A percentile compares a stretch with the other conserved stretches of the same genome.
Conservation (phyloP, 1,140 invertebrate species). For the Drosophila fuyamai region DNA sequence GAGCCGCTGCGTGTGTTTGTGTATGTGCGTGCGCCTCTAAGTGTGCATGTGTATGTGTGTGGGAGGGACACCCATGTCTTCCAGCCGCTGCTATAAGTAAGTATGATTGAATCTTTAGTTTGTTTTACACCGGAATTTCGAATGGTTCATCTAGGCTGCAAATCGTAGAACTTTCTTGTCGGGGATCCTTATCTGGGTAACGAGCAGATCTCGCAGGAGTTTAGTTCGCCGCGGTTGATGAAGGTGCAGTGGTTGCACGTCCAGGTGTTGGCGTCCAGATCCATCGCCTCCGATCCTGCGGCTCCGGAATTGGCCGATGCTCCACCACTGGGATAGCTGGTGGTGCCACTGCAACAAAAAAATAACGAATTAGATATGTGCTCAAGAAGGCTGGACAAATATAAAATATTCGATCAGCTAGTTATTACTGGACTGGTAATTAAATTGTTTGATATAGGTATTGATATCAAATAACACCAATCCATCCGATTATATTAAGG, state of each 20-base stretch:
- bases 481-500: no score
- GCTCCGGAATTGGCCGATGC: constrained; percentile 47
- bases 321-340: constrained; percentile 67
- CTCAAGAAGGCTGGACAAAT: no score
- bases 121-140: constrained; percentile 69
- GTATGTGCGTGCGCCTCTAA: constrained; percentile 19
- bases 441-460: no score
- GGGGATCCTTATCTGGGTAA: constrained; percentile 88
- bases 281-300: constrained; percentile 60
- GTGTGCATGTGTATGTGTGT: constrained; percentile 24
- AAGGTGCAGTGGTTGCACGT: constrained; percentile 97
- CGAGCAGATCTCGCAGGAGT: constrained; percentile 96
- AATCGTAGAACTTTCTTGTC: constrained; percentile 24
- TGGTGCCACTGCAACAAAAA: constrained; percentile 55
- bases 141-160: constrained; percentile 39
- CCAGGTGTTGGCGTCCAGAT: constrained; percentile 87
- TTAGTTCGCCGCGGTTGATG: constrained; percentile 91
- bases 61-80: constrained; percentile 36
- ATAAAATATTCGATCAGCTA: no score
- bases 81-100: constrained; percentile 53
- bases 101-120: constrained; percentile 79
- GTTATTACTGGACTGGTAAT: no score
- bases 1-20: constrained; percentile 20
- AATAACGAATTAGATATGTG: not conserved
- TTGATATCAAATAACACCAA: no score